Evolutionary conservation across 2,797 vertebrate genomes (phyloP).

Genomic region (Karalla daura): DNA sequence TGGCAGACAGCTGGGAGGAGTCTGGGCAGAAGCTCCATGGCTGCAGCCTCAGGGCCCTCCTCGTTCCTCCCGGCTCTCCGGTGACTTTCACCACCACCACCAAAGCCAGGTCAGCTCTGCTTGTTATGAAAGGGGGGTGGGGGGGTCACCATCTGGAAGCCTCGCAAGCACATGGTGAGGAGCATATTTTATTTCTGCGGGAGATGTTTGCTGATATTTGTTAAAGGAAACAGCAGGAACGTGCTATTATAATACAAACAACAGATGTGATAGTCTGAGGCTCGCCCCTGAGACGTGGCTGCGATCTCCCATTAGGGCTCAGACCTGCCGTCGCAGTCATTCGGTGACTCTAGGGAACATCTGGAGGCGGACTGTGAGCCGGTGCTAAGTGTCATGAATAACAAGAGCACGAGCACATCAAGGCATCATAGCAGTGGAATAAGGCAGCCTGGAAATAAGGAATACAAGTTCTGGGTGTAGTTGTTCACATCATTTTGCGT

Average conservation of each 20-base stretch:
- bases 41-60: slow-evolving; percentile 86
- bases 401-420: neutral
- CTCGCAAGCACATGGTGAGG: slow-evolving; percentile 9
- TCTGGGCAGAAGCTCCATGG: slow-evolving; percentile 88
- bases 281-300: neutral
- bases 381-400: slow-evolving; percentile 2
- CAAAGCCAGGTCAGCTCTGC: slow-evolving; percentile 84
- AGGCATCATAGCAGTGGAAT: neutral
- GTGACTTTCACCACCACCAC: slow-evolving; percentile 85
- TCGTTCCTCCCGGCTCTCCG: slow-evolving; percentile 86
- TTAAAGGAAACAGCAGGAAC: slow-evolving; percentile 2
- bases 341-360: neutral
- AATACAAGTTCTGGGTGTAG: too few species aligned
- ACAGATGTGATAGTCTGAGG: slow-evolving; percentile 16
- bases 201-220: slow-evolving; percentile 72
- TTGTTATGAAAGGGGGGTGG: slow-evolving; percentile 2
- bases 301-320: neutral
- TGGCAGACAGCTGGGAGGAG: slow-evolving; percentile 89
- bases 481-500: too few species aligned
- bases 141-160: slow-evolving; percentile 49
- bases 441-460: too few species aligned
- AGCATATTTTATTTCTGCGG: slow-evolving; percentile 38
- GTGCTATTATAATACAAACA: slow-evolving; percentile 17
- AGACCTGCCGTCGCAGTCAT: neutral
- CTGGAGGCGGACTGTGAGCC: neutral